These are phyloP conservation scores for Ariolimax columbianus DNA, from an alignment of 2,888 invertebrate species.

Conservation along the genomic window DNA sequence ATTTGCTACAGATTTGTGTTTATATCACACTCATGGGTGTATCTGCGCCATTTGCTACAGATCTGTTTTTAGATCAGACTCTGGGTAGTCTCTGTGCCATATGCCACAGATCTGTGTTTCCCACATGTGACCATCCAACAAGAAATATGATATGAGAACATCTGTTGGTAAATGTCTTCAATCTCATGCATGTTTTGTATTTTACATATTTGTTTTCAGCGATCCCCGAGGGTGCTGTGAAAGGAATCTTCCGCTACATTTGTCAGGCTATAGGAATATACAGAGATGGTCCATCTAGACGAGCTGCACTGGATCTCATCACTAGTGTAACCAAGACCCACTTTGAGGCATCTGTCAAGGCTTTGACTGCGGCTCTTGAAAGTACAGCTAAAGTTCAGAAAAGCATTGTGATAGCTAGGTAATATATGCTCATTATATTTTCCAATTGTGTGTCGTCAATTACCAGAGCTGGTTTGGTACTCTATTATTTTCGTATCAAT, in stretches of 20 bases:
- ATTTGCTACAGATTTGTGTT: no score
- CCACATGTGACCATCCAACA: no score
- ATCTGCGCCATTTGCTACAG: no score
- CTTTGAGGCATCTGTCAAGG: constrained; percentile 85
- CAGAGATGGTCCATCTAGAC: constrained; percentile 88
- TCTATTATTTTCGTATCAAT: no score
- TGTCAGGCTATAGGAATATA: constrained; percentile 89
- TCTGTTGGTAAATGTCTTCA: no score
- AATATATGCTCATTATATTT: constrained; percentile 19
- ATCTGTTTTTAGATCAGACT: no score
- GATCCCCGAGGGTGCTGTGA: constrained; percentile 87
- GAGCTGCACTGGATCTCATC: constrained; percentile 86
- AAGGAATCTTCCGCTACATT: constrained; percentile 88
- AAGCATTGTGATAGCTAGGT: constrained; percentile 85
- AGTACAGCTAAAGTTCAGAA: constrained; percentile 84
- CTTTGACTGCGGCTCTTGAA: constrained; percentile 83
- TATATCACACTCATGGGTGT: no score
- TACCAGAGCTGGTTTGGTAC: no score
- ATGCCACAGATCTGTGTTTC: no score
- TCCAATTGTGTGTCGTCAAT: no score
- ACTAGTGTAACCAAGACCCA: constrained; percentile 84
- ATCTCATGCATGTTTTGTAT: neutral
- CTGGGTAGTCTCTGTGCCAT: no score
- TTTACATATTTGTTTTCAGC: constrained; percentile 81
- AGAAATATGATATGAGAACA: no score